phyloP scores from a whole-genome alignment of 2,797 vertebrate species.

The Cercopithecus petaurista region DNA sequence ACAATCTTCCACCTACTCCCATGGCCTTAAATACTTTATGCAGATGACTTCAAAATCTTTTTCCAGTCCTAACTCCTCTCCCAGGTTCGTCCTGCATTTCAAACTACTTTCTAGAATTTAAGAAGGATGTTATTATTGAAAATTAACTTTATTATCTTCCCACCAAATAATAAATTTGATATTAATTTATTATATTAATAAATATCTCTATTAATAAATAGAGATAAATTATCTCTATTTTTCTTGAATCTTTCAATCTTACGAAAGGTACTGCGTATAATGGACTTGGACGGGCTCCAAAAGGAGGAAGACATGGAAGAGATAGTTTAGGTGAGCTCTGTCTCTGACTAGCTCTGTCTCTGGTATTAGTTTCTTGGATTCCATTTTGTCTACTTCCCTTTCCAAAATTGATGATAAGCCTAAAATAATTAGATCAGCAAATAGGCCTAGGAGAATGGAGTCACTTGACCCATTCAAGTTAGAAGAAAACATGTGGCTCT shows the following conservation, averaged over 20 bases:
- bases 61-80: not conserved
- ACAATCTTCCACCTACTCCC: not conserved
- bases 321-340: not conserved
- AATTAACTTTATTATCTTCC: constrained; percentile 1
- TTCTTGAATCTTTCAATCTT: not conserved
- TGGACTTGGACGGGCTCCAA: not conserved
- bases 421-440: not conserved
- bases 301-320: not conserved
- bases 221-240: not conserved
- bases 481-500: not conserved
- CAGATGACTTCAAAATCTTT: not conserved
- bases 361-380: not conserved
- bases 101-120: constrained; percentile 37
- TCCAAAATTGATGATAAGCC: not conserved
- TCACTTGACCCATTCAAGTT: not conserved
- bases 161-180: not conserved
- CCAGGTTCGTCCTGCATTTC: not conserved
- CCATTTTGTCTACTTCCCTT: not conserved
- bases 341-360: not conserved
- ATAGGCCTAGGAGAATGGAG: not conserved
- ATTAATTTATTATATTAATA: too few relatives aligned
- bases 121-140: not conserved
- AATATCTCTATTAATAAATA: too few relatives aligned
- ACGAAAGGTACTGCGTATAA: not conserved
- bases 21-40: not conserved